phyloP scores from a whole-genome alignment of 2,888 invertebrate species.

The Laothoe populi region DNA sequence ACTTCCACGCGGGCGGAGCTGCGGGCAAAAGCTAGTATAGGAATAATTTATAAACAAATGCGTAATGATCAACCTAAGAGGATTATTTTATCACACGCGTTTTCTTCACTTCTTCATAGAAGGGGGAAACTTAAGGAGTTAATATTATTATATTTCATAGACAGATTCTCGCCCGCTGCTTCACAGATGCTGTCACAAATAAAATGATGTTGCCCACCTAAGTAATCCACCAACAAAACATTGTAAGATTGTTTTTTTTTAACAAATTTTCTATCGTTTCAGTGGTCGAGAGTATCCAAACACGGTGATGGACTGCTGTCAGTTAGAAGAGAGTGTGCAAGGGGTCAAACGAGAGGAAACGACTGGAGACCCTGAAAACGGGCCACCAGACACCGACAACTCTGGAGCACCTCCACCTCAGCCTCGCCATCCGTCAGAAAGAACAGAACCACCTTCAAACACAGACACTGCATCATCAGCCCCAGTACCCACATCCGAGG shows the following conservation, averaged over 20 bases:
- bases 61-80: too few relatives aligned
- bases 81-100: too few relatives aligned
- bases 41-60: too few relatives aligned
- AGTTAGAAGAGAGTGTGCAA: constrained; percentile 92
- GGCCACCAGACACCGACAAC: constrained; percentile 93
- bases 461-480: constrained; percentile 72
- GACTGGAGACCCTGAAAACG: constrained; percentile 93
- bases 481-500: constrained; percentile 73
- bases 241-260: too few relatives aligned
- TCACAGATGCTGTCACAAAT: too few relatives aligned
- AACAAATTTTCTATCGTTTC: constrained; percentile 38
- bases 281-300: constrained; percentile 95
- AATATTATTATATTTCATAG: too few relatives aligned
- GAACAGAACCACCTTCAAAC: constrained; percentile 72
- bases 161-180: too few relatives aligned
- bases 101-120: too few relatives aligned
- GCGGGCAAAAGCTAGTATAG: too few relatives aligned
- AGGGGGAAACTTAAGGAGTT: too few relatives aligned
- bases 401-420: constrained; percentile 71
- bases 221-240: too few relatives aligned
- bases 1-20: too few relatives aligned
- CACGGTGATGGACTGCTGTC: constrained; percentile 97
- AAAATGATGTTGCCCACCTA: background rate
- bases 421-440: constrained; percentile 67
- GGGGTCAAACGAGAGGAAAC: constrained; percentile 94